Percentiles rank a stretch among this genome's conserved stretches.
Conservation (phyloP, 2,797 vertebrate species). For the Bucorvus abyssinicus region DNA sequence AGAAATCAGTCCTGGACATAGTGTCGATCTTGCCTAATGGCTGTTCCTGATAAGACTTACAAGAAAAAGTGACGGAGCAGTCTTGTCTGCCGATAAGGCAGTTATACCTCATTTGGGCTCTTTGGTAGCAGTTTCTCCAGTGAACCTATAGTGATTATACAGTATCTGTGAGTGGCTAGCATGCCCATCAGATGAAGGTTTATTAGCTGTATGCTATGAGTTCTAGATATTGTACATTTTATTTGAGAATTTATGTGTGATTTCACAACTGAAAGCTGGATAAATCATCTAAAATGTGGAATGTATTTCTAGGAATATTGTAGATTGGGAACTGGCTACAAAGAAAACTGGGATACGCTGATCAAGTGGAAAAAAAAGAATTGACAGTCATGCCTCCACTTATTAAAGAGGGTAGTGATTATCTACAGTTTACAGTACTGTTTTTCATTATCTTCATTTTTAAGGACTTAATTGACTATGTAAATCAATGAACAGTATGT, state of each 20-base stretch:
- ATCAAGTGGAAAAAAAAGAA: background rate
- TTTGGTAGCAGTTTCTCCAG: background rate
- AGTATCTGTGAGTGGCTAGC: background rate
- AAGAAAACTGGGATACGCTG: background rate
- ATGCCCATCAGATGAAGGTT: background rate
- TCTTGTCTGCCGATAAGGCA: background rate
- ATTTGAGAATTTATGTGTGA: background rate
- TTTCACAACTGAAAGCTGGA: background rate
- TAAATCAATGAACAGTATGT: slow-evolving; percentile 3
- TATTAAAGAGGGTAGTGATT: slow-evolving; percentile 4
- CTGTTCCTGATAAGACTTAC: background rate
- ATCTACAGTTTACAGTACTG: background rate
- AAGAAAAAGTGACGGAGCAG: background rate
- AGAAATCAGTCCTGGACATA: background rate
- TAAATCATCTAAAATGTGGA: background rate
- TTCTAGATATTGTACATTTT: background rate
- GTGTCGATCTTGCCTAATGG: background rate
- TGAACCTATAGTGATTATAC: background rate
- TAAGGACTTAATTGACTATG: slow-evolving; percentile 34
- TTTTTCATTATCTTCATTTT: slow-evolving; percentile 35
- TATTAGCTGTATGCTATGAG: background rate
- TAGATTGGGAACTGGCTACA: background rate
- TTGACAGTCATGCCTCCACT: background rate
- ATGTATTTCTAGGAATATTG: background rate
- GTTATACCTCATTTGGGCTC: background rate